Evolutionary conservation across 2,113 vertebrate species (phyloP), one percentile per base, ranked within the genome.

Genomic region (Oncorhynchus keta): DNA sequence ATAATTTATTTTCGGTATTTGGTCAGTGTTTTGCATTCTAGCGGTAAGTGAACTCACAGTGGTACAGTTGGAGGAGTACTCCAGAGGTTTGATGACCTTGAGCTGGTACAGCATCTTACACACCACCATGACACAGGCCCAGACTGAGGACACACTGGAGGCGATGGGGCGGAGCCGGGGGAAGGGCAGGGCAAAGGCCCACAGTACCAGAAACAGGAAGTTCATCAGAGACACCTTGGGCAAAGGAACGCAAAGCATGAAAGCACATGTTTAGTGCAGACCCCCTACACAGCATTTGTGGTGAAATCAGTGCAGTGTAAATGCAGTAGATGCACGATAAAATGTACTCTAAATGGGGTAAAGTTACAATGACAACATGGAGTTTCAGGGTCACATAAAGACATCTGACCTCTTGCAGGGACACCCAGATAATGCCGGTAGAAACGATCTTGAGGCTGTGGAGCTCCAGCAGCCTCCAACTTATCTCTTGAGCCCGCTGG

Each of bases 21-120:
- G 39, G 2, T 45, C 39, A 45, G 39, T 12, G 39, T 45, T 30
- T 16, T 13, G 3, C 65, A 57, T 57, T 14, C 6, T 24, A 39
- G 26, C 14, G 26, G 51, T 6, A 51, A 18, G 20, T 71, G 67
- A 9, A 76, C 93, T 91, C 79, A 94, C 95, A 86, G 89, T 80
- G 4, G 91, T 92, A 83, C 94, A 94, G 80, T 95, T 93, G 57
- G 93, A 90, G 30, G 95, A 94, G 76, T 87, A 94, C 65, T 93
- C 77, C 0, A 84, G 76, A 0, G 94, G 93, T 48, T 93, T 90
- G 68, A 95, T 90, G 48, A 94, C 88, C 81, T 94, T 94, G 76
- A 95, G 89, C 85, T 94, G 95, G 82, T 94, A 94, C 79, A 93
- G 91, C 94, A 93, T 95, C 85, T 94, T 94, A 81, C 92, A 94